These are phyloP conservation scores for Poeciliopsis turneri DNA, from an alignment of 2,797 vertebrate species.

Conservation along the genomic window DNA sequence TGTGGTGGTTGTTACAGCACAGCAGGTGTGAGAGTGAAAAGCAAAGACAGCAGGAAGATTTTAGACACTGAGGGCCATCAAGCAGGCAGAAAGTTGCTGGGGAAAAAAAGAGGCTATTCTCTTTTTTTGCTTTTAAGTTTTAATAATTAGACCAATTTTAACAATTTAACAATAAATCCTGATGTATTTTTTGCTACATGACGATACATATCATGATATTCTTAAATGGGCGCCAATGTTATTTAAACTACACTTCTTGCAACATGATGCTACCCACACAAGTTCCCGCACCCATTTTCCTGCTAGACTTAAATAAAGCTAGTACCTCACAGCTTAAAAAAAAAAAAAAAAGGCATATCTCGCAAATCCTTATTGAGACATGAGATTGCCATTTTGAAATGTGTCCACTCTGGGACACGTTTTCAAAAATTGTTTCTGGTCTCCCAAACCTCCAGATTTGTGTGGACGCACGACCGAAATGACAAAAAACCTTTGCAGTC, in stretches of 20 bases:
- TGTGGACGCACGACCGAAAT: neutral
- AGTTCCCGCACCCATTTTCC: no score
- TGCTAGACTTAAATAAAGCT: neutral
- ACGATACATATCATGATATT: no score
- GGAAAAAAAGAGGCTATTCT: neutral
- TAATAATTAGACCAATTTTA: slow-evolving; percentile 9
- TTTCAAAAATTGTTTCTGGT: neutral
- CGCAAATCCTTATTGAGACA: no score
- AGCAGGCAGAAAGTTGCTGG: neutral
- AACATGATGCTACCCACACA: no score
- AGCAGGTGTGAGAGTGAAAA: slow-evolving; percentile 29
- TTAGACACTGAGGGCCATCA: slow-evolving; percentile 3
- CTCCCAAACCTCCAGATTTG: neutral
- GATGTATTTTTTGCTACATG: no score
- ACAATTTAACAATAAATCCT: neutral
- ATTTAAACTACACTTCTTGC: no score
- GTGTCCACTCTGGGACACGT: neutral
- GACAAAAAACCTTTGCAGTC: neutral
- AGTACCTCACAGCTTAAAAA: no score
- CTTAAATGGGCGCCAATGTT: no score
- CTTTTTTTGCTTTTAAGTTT: neutral
- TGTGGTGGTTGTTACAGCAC: slow-evolving; percentile 22
- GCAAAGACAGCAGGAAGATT: slow-evolving; percentile 13
- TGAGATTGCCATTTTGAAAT: neutral
- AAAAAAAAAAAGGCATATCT: no score